Conservation (phyloP, 1,140 invertebrate species). For the Arion vulgaris region DNA sequence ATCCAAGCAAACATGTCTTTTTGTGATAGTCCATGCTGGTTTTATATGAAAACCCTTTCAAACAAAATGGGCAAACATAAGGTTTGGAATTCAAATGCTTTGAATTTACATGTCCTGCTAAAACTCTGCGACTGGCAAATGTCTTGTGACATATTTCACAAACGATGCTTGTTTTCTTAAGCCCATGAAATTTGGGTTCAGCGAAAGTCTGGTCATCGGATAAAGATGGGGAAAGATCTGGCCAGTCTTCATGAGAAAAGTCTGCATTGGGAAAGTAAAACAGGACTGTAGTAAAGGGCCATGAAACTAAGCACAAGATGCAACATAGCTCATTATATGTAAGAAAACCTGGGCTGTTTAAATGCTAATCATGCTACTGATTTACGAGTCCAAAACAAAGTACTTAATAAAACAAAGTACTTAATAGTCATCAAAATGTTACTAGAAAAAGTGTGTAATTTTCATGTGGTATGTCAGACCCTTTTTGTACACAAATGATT, state of each 20-base stretch:
- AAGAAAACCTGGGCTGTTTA: slow-evolving; percentile 9
- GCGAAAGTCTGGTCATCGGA: slow-evolving; percentile 11
- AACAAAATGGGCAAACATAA: slow-evolving; percentile 35
- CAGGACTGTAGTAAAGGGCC: slow-evolving; percentile 1
- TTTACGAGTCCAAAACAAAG: background rate
- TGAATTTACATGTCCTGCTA: slow-evolving; percentile 40
- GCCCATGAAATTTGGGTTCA: background rate
- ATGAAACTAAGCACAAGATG: slow-evolving; percentile 13
- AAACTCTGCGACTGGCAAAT: slow-evolving; percentile 27
- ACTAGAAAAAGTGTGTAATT: slow-evolving; percentile 23
- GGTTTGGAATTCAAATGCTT: slow-evolving; percentile 39
- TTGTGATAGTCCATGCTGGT: slow-evolving; percentile 36
- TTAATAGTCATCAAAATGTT: background rate
- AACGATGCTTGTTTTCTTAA: slow-evolving; percentile 34
- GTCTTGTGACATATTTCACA: slow-evolving; percentile 28
- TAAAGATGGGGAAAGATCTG: slow-evolving; percentile 9
- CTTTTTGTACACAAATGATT: slow-evolving; percentile 41
- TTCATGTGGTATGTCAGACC: slow-evolving; percentile 38
- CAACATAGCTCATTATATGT: background rate
- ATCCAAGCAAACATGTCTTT: slow-evolving; percentile 22
- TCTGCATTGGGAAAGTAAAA: slow-evolving; percentile 32
- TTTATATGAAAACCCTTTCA: slow-evolving; percentile 41
- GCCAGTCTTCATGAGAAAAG: slow-evolving; percentile 18
- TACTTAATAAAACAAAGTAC: background rate
- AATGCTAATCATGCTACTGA: background rate